Percentiles rank a stretch among this genome's conserved stretches.
Conservation (phyloP, 64 coral and sea anemone species). For the Montipora cactus region DNA sequence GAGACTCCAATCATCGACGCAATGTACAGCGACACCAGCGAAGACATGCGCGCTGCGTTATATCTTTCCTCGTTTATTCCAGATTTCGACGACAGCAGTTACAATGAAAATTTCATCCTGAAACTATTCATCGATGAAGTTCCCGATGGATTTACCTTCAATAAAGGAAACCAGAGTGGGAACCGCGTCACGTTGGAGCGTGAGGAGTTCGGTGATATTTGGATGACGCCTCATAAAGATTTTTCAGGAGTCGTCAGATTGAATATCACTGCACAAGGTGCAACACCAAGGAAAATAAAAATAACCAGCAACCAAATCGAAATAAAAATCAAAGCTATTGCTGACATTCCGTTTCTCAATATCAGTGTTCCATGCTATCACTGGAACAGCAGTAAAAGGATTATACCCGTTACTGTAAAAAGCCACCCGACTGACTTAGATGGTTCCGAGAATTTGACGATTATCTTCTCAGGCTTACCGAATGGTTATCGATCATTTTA, state of each 20-base stretch:
- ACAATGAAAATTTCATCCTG: constrained; percentile 11
- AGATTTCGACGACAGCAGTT: constrained; percentile 4
- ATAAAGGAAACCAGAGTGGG: constrained; percentile 24
- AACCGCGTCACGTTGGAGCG: background rate
- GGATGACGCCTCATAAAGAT: constrained; percentile 13
- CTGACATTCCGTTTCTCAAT: constrained; percentile 44
- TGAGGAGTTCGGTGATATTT: constrained; percentile 47
- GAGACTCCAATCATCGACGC: constrained; percentile 28
- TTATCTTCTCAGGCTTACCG: constrained; percentile 29
- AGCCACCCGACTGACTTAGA: constrained; percentile 9
- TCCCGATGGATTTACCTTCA: constrained; percentile 21
- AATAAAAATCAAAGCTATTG: constrained; percentile 39
- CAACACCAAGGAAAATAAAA: background rate
- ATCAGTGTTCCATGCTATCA: constrained; percentile 35
- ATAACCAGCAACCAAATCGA: background rate
- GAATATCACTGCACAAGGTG: background rate
- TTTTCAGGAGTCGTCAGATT: constrained; percentile 49
- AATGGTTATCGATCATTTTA: constrained; percentile 39
- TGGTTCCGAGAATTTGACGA: constrained; percentile 54
- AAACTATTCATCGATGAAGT: constrained; percentile 39
- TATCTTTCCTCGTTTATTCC: constrained; percentile 50
- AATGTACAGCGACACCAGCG: constrained; percentile 36
- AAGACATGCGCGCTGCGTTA: constrained; percentile 25
- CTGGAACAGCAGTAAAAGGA: constrained; percentile 33
- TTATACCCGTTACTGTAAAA: constrained; percentile 42